Evolutionary conservation across 2,113 vertebrate genomes (phyloP).

Genomic region (Boulengerochromis microlepis): DNA sequence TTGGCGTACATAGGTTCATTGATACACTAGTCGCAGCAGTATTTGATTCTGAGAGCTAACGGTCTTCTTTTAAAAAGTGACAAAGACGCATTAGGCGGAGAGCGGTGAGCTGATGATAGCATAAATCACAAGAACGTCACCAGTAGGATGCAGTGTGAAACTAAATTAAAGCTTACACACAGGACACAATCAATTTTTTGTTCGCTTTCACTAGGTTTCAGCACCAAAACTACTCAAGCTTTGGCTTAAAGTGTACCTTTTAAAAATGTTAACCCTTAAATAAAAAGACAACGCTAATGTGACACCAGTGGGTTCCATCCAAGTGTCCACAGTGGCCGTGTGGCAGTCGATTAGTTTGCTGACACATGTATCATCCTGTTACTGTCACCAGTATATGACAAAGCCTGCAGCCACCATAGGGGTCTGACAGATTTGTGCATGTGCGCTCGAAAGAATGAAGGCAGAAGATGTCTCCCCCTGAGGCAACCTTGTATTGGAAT

Average conservation of each 20-base stretch:
- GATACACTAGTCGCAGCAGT: not conserved
- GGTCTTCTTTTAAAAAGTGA: not conserved
- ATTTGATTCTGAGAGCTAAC: not conserved
- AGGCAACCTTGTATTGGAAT: conserved; percentile 3
- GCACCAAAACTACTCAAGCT: not conserved
- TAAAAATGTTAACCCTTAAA: not conserved
- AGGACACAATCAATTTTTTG: not conserved
- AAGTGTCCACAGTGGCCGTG: not conserved
- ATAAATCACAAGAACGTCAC: not conserved
- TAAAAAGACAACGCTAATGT: not conserved
- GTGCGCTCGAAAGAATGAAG: not conserved
- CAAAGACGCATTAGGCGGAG: not conserved
- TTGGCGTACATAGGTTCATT: not conserved
- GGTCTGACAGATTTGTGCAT: conserved; percentile 30
- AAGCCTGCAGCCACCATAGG: conserved; percentile 1
- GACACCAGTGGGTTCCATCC: not conserved
- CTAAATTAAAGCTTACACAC: not conserved
- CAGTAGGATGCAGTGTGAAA: not conserved
- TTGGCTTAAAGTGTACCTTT: not conserved
- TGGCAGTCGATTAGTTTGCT: not conserved
- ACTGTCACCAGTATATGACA: not conserved
- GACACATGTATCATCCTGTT: not conserved
- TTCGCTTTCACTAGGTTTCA: not conserved
- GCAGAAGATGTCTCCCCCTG: not conserved
- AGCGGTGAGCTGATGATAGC: not conserved